Percentiles rank a stretch among this genome's conserved stretches.
These are phyloP conservation scores for Heliothis subflexa DNA, from an alignment of 1,140 invertebrate species.

Conservation along the genomic window DNA sequence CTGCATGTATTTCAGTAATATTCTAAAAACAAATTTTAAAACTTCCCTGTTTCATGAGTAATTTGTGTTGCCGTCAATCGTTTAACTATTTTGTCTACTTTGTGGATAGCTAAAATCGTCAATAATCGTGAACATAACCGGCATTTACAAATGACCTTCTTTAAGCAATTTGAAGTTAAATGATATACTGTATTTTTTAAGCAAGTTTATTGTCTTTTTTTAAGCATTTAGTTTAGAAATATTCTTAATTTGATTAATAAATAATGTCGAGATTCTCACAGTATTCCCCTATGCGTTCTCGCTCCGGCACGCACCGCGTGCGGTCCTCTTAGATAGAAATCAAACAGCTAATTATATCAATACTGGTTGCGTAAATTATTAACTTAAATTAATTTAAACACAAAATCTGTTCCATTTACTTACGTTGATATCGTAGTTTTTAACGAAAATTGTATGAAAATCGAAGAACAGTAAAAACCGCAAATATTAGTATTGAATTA, in stretches of 20 bases:
- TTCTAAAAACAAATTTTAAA: not conserved
- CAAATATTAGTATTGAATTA: not conserved
- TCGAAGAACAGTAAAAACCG: not conserved
- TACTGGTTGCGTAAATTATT: constrained; percentile 10
- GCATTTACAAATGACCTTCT: too few species aligned
- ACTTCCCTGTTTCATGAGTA: not conserved
- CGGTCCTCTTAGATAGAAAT: constrained; percentile 15
- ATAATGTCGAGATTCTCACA: not conserved
- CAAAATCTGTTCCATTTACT: not conserved
- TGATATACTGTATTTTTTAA: too few species aligned
- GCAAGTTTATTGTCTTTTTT: too few species aligned
- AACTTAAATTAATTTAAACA: not conserved
- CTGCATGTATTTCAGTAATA: not conserved
- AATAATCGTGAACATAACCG: too few species aligned
- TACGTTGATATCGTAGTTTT: not conserved
- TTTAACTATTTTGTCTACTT: too few species aligned
- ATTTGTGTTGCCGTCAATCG: too few species aligned
- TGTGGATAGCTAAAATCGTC: too few species aligned
- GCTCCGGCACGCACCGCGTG: not conserved
- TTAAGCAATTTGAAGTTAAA: too few species aligned
- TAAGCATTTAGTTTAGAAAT: too few species aligned
- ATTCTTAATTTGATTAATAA: too few species aligned
- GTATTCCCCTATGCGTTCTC: not conserved
- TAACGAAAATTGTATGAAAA: not conserved
- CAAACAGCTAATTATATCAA: constrained; percentile 13